Conservation (phyloP, 1,140 invertebrate species). For the Argopecten irradians region DNA sequence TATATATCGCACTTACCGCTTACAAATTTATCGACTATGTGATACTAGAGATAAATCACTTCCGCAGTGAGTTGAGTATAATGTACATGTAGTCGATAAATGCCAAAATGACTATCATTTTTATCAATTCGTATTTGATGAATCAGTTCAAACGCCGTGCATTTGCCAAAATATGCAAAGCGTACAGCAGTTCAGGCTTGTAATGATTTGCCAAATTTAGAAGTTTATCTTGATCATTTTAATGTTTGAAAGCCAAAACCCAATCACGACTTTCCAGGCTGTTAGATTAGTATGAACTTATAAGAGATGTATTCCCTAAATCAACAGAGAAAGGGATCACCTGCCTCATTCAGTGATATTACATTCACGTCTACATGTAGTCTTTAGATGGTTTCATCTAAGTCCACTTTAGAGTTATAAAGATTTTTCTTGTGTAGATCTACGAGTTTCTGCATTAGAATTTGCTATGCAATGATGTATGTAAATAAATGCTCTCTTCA, state of each 20-base stretch:
- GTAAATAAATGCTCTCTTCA: slow-evolving; percentile 22
- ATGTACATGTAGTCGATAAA: too few species aligned
- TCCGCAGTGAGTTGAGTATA: too few species aligned
- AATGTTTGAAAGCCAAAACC: not conserved
- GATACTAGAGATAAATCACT: too few species aligned
- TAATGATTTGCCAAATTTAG: not conserved
- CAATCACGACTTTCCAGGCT: not conserved
- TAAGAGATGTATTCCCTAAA: too few species aligned
- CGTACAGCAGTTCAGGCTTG: not conserved
- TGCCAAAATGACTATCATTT: not conserved
- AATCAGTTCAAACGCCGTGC: not conserved
- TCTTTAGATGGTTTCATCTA: not conserved
- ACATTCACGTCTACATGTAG: not conserved
- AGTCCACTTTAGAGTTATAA: slow-evolving; percentile 1
- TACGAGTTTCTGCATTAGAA: slow-evolving; percentile 10
- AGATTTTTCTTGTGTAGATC: slow-evolving; percentile 1
- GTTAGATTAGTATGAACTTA: too few species aligned
- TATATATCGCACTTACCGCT: too few species aligned
- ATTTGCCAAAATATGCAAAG: slow-evolving; percentile 2
- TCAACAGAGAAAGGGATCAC: too few species aligned
- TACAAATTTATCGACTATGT: too few species aligned
- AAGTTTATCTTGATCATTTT: not conserved
- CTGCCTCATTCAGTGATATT: not conserved
- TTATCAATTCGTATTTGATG: not conserved
- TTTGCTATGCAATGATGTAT: slow-evolving; percentile 13